Evolutionary conservation across 1,140 invertebrate genomes (phyloP), one percentile per base, ranked within the genome.

Genomic region (Habropoda laboriosa): DNA sequence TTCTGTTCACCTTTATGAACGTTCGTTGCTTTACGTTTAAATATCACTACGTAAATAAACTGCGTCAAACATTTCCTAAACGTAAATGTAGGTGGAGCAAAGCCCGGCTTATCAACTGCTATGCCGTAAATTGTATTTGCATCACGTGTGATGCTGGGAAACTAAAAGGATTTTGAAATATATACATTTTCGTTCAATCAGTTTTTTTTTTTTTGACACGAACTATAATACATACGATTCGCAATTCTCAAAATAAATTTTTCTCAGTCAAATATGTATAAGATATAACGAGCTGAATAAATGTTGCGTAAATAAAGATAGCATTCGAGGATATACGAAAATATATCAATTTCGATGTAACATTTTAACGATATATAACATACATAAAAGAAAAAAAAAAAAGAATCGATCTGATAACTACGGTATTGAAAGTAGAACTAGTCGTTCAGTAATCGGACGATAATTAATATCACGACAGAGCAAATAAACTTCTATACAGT

Each of bases 81-180:
- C 16, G 1, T 21, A 64, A 47, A 4, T 35, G 18, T 71, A 60
- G 18, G 35, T 71, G 18, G 21, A 71, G 8, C 53, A 30, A 42
- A 77, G 18, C 24, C 55, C 55, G 66, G 66, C 57, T 60, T 71
- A 27, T 78, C 32, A 30, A 71, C 1, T 49, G 13, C 40, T 77
- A 60, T 47, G 16, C 21, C 24, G n/a, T 71, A n/a, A 71, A 58
- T 30, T n/a, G 13, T 42, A 24, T 30, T 55, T 10, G 3, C 30
- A 21, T 58, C 27, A 24, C n/a, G 27, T 21, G 16, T n/a, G 40
- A 58, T 30, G 3, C 18, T 66, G 4, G 5, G 24, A 47, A 32
- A 66, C 30, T 47, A 16, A 66, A 32, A 12, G 18, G 40, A 42
- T 47, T n/a, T 16, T 30, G 8, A 27, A 30, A 18, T 64, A 30